phyloP scores from a whole-genome alignment of 2,113 vertebrate genomes.

The Spea bombifrons region DNA sequence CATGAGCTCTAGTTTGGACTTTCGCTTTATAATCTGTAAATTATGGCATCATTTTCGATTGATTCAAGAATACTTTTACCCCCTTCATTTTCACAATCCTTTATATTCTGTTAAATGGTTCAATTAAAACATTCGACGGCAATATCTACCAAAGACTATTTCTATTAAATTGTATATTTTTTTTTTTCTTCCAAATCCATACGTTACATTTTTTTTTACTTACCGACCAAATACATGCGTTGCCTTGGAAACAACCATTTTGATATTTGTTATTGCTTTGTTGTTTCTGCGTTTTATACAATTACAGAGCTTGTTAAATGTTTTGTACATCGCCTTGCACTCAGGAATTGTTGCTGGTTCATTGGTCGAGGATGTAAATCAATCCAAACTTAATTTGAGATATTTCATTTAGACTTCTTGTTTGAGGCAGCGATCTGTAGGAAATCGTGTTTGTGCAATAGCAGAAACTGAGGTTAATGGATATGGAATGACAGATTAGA shows the following conservation, averaged over 20 bases:
- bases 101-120: too few species aligned
- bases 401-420: constrained; percentile 60
- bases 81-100: too few species aligned
- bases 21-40: too few species aligned
- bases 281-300: background rate
- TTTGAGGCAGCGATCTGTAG: constrained; percentile 62
- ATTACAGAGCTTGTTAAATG: constrained; percentile 24
- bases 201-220: background rate
- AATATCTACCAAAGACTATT: too few species aligned
- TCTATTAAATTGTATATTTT: too few species aligned
- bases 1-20: too few species aligned
- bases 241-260: background rate
- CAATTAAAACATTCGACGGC: too few species aligned
- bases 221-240: background rate
- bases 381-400: constrained; percentile 62
- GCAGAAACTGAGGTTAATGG: constrained; percentile 59
- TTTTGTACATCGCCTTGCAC: constrained; percentile 50
- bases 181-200: background rate
- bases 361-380: constrained; percentile 58
- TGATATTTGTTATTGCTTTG: background rate
- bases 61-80: too few species aligned
- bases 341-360: constrained; percentile 55
- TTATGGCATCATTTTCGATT: too few species aligned
- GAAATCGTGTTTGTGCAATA: constrained; percentile 64
- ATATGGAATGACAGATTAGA: constrained; percentile 59